Conservation (phyloP, 2,888 invertebrate species). For the Athrips mouffetella region DNA sequence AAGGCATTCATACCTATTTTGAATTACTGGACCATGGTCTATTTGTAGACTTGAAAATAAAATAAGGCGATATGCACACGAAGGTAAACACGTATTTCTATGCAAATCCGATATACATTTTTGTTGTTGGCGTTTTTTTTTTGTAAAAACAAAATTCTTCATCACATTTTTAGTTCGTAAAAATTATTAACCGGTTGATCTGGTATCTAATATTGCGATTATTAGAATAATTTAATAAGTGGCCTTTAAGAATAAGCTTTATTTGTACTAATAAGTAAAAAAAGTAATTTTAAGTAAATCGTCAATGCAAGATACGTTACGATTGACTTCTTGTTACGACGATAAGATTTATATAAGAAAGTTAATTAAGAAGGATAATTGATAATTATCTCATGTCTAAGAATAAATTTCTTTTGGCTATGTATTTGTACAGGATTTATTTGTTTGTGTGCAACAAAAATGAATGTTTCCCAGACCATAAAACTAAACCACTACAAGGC, state of each 20-base stretch:
- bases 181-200: not conserved
- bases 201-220: not conserved
- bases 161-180: not conserved
- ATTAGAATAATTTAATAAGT: not conserved
- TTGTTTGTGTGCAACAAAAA: not conserved
- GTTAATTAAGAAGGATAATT: not conserved
- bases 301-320: constrained; percentile 9
- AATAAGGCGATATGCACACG: too few relatives aligned
- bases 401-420: not conserved
- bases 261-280: not conserved
- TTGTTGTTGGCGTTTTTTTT: too few relatives aligned
- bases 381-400: too few relatives aligned
- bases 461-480: too few relatives aligned
- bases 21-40: too few relatives aligned
- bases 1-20: too few relatives aligned
- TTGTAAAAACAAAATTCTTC: too few relatives aligned
- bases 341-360: not conserved
- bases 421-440: not conserved
- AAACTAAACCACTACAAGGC: too few relatives aligned
- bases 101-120: too few relatives aligned
- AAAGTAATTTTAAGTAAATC: constrained; percentile 3
- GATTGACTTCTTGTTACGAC: constrained; percentile 3
- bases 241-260: constrained; percentile 13
- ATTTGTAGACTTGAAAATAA: too few relatives aligned
- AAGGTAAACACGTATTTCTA: too few relatives aligned